Base-by-base conservation (phyloP, 2,888 invertebrate species). In the Cataglyphis albicans region DNA sequence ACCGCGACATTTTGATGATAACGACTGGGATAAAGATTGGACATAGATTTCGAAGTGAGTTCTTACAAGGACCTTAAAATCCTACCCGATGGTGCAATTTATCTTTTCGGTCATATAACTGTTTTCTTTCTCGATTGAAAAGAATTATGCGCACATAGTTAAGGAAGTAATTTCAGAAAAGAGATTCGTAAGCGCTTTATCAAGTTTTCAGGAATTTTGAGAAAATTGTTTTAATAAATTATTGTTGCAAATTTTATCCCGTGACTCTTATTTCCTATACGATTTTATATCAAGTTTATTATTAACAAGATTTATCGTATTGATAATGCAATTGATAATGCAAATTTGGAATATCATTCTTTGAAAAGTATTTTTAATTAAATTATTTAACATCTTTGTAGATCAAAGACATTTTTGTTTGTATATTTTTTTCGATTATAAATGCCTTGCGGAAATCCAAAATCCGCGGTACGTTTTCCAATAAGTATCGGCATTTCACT, bases 1-100 rank as follows among this genome's bases (percentile, higher is more conserved):
- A 67, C 73, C 68, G 64, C 83, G 81, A 84, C 81, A 75, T 88
- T 88, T 83, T 75, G 65, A 81, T 68, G 78, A 81, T 85, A 88
- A 88, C 78, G 70, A 52, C 59, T 59, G 59, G 52, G 64, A 81
- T 86, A 86, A 68, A 83, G 87, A 88, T 88, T 88, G 82, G 18
- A 82, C 82, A 78, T 80, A 72, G 72, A 59, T 75, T 55, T 78
- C 38, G 32, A 72, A 70, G 81, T 73, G 85, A 61, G 32, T 57
- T 80, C 57, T 68, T 68, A 78, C 78, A 70, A 35, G 70, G 35
- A 70, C 44, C 70, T 80, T 80, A 59, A 70, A 80, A 80, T 80
- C 68, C 59, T 61, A 29, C 21, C 44, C 68, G 44, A 80, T 70
- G 68, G 59, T 12, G 68, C 59, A 48, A 80, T 80, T 35, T 70